Conservation (phyloP, 2,888 invertebrate genomes). For the Esperia sulphurella region DNA sequence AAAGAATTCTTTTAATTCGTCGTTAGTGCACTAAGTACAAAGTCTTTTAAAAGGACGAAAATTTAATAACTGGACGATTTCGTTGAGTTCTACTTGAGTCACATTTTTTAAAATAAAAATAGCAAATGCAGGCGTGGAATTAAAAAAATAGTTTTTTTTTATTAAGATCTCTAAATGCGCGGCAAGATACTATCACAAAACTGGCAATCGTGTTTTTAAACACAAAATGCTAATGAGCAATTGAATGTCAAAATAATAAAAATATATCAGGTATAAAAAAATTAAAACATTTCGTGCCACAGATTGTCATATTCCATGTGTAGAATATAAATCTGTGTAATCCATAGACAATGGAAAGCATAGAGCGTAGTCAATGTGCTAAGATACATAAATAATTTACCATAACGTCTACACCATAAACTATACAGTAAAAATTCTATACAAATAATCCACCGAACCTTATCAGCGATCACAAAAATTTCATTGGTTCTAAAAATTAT, state of each 20-base stretch:
- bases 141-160: constrained; percentile 37
- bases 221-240: constrained; percentile 47
- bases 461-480: constrained; percentile 57
- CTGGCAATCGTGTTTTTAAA: constrained; percentile 45
- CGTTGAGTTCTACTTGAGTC: constrained; percentile 46
- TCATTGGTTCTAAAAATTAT: constrained; percentile 54
- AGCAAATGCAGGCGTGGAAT: constrained; percentile 46
- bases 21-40: constrained; percentile 66
- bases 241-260: constrained; percentile 20
- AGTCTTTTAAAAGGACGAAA: constrained; percentile 77
- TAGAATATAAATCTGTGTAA: constrained; percentile 41
- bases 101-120: constrained; percentile 27
- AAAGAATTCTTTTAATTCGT: constrained; percentile 33
- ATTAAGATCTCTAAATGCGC: constrained; percentile 38
- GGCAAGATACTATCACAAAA: constrained; percentile 76
- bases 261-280: neutral
- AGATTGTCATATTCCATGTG: constrained; percentile 8
- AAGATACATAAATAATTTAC: constrained; percentile 40
- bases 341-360: constrained; percentile 29
- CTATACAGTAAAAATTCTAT: constrained; percentile 63
- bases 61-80: constrained; percentile 73
- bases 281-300: neutral
- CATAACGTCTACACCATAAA: constrained; percentile 55
- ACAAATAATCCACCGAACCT: constrained; percentile 60
- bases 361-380: constrained; percentile 37